Percentiles rank a stretch among this genome's conserved stretches.
Conservation (phyloP, 2,888 invertebrate species). For the Bellardia pandia region DNA sequence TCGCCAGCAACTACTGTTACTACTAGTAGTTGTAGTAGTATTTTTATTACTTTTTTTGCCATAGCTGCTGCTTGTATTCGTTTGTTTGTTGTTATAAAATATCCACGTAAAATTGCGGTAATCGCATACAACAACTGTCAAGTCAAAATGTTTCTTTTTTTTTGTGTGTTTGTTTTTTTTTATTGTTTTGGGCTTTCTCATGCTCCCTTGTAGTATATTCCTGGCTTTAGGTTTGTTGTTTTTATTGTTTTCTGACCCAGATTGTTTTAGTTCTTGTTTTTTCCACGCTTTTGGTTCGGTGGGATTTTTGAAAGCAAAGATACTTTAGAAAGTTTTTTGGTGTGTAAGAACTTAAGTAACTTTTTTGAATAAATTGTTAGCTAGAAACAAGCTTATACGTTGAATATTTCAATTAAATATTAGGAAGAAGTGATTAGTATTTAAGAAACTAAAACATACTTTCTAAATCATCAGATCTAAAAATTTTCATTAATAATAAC, state of each 20-base stretch:
- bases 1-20: background rate
- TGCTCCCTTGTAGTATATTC: conserved; percentile 4
- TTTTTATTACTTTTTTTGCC: conserved; percentile 29
- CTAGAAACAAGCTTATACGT: no score
- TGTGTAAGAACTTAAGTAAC: no score
- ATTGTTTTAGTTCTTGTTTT: conserved; percentile 3
- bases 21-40: background rate
- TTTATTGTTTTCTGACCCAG: conserved; percentile 59
- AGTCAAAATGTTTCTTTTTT: conserved; percentile 50
- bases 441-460: no score
- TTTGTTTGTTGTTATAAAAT: conserved; percentile 17
- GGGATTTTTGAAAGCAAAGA: background rate
- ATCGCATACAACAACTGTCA: conserved; percentile 61
- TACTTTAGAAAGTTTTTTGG: background rate
- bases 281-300: background rate
- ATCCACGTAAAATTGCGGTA: conserved; percentile 40
- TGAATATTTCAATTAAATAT: no score
- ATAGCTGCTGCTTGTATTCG: background rate
- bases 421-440: no score
- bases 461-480: no score
- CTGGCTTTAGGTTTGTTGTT: conserved; percentile 9
- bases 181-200: conserved; percentile 9
- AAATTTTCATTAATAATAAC: no score
- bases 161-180: background rate
- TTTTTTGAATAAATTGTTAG: no score